phyloP scores from a whole-genome alignment of 2,113 vertebrate genomes.

The Aptenodytes forsteri region DNA sequence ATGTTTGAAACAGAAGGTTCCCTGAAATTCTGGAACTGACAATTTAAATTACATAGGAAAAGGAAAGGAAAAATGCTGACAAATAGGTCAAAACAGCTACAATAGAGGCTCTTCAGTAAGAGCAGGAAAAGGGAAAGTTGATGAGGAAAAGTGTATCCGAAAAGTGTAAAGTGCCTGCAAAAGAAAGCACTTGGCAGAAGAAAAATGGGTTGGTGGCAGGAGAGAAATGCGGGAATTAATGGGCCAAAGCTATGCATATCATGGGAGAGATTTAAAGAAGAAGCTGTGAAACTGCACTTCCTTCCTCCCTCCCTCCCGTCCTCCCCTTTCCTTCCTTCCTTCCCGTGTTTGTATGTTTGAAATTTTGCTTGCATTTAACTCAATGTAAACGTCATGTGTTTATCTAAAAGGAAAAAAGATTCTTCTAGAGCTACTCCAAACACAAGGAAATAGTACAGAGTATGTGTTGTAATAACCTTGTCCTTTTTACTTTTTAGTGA shows the following conservation, averaged over 20 bases:
- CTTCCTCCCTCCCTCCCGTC: background rate
- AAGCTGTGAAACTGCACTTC: background rate
- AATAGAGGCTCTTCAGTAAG: background rate
- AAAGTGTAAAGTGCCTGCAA: background rate
- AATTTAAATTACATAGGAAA: slow-evolving; percentile 12
- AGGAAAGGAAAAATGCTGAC: slow-evolving; percentile 3
- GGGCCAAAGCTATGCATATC: background rate
- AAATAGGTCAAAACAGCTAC: background rate
- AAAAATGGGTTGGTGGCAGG: background rate
- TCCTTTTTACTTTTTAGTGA: background rate
- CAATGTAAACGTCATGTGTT: background rate
- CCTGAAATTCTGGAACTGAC: slow-evolving; percentile 30
- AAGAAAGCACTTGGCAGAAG: background rate
- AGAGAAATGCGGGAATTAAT: background rate
- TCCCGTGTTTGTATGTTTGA: background rate
- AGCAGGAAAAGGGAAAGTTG: background rate
- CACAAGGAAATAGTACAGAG: background rate
- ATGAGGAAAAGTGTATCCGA: background rate
- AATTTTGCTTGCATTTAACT: slow-evolving; percentile 7
- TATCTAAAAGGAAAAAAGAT: background rate
- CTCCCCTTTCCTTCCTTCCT: background rate
- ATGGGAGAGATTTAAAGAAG: background rate
- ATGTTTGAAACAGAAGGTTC: slow-evolving; percentile 1
- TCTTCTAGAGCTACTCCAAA: slow-evolving; percentile 7
- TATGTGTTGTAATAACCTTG: background rate